phyloP scores from a whole-genome alignment of 92 coral and sea anemone genomes.

The Hydrozoanthus gracilis region DNA sequence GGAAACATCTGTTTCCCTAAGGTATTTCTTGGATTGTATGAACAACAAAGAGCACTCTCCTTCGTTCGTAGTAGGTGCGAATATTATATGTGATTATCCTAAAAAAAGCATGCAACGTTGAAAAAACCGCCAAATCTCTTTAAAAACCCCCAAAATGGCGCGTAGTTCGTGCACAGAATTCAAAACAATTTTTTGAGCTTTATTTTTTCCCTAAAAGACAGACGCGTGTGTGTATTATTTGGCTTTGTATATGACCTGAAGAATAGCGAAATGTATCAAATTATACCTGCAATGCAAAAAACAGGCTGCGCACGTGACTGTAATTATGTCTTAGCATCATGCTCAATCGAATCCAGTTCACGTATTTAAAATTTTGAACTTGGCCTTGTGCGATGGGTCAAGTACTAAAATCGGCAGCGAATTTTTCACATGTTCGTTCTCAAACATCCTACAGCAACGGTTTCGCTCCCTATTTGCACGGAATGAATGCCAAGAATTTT shows the following conservation, averaged over 20 bases:
- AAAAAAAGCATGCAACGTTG: not conserved
- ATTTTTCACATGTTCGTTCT: not conserved
- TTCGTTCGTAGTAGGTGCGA: not conserved
- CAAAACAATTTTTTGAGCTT: too few species aligned
- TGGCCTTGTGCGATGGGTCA: constrained; percentile 11
- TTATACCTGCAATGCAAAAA: constrained; percentile 5
- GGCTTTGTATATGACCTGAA: constrained; percentile 1
- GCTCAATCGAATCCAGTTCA: too few species aligned
- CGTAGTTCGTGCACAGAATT: not conserved
- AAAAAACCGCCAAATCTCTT: constrained; percentile 23
- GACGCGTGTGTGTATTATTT: constrained; percentile 25
- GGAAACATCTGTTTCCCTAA: constrained; percentile 37
- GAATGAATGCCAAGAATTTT: not conserved
- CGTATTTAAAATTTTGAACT: not conserved
- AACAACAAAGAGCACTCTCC: constrained; percentile 3
- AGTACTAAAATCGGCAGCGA: not conserved
- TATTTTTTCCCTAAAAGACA: not conserved
- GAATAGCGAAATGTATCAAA: constrained; percentile 29
- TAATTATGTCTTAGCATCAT: too few species aligned
- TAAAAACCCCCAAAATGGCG: not conserved
- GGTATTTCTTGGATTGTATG: constrained; percentile 33
- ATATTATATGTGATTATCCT: constrained; percentile 1
- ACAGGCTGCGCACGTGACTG: too few species aligned
- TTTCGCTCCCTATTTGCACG: not conserved
- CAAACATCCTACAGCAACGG: not conserved